A percentile compares a stretch with the other conserved stretches of the same genome.
Conservation (phyloP, 1,140 invertebrate species). For the Drosophila quadrilineata region DNA sequence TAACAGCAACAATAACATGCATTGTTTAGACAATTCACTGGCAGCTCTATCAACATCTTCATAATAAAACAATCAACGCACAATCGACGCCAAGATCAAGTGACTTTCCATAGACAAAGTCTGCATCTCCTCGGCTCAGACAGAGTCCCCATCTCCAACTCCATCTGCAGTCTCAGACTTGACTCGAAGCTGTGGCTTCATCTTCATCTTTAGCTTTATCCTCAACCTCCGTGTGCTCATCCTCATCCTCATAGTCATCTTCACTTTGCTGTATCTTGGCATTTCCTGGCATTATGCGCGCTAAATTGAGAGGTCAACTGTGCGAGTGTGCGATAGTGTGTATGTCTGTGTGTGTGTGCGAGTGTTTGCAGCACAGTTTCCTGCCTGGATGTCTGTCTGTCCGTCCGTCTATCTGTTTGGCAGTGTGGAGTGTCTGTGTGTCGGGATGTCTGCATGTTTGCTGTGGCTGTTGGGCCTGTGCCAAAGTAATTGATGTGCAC, state of each 20-base stretch:
- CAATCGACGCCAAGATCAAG: conserved; percentile 72
- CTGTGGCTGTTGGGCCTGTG: conserved; percentile 66
- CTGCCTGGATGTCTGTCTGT: conserved; percentile 28
- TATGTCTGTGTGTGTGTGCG: conserved; percentile 12
- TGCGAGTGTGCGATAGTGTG: conserved; percentile 33
- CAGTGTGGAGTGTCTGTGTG: conserved; percentile 36
- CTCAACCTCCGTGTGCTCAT: conserved; percentile 10
- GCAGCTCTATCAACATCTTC: conserved; percentile 67
- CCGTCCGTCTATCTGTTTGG: conserved; percentile 42
- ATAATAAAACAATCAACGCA: conserved; percentile 80
- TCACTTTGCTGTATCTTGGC: conserved; percentile 48
- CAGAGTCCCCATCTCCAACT: conserved; percentile 1
- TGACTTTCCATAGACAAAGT: conserved; percentile 70
- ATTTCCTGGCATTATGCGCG: conserved; percentile 77
- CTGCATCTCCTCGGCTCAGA: neutral
- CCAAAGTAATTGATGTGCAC: conserved; percentile 81
- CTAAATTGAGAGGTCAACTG: conserved; percentile 75
- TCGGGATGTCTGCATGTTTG: neutral
- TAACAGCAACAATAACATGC: conserved; percentile 21
- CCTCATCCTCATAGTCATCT: conserved; percentile 28
- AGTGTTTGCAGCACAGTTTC: conserved; percentile 4
- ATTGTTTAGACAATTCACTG: conserved; percentile 31
- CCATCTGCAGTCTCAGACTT: conserved; percentile 2
- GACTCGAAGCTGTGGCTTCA: conserved; percentile 1
- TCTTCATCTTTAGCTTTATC: neutral